These are phyloP conservation scores for Nomada flava DNA, from an alignment of 2,888 invertebrate species.

Conservation along the genomic window DNA sequence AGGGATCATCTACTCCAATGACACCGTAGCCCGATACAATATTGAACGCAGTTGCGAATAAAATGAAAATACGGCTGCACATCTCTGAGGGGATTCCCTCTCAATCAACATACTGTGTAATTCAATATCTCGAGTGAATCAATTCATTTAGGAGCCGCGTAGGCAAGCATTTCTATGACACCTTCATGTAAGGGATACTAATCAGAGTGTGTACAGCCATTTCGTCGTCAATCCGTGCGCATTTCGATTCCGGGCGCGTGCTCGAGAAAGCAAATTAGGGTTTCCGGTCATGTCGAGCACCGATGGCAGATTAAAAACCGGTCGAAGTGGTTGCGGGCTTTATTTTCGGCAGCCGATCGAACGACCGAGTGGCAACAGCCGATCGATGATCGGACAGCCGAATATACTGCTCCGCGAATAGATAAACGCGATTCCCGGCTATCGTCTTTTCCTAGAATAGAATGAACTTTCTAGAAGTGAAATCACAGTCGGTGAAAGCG, in stretches of 20 bases:
- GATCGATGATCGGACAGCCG: slow-evolving; percentile 64
- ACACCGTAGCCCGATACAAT: not conserved
- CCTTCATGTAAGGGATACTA: not conserved
- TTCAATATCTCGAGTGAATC: no score
- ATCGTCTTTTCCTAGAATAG: slow-evolving; percentile 3
- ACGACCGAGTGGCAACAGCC: slow-evolving; percentile 61
- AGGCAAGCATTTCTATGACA: not conserved
- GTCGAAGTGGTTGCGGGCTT: slow-evolving; percentile 55
- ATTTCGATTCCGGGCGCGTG: slow-evolving; percentile 31
- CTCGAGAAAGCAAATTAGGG: slow-evolving; percentile 8
- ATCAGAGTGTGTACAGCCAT: not conserved
- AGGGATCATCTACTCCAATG: not conserved
- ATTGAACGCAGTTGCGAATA: not conserved
- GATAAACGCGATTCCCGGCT: slow-evolving; percentile 40
- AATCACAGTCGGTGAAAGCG: not conserved
- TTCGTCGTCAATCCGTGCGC: not conserved
- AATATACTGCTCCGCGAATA: slow-evolving; percentile 10
- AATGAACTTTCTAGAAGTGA: not conserved
- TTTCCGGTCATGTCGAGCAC: slow-evolving; percentile 35
- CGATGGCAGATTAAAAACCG: slow-evolving; percentile 60
- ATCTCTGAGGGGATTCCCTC: not conserved
- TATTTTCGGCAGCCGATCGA: slow-evolving; percentile 71
- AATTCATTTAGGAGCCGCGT: not conserved
- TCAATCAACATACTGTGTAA: no score
- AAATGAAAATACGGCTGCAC: no score